These are phyloP conservation scores for Pygocentrus nattereri DNA, from an alignment of 2,797 vertebrate genomes.

Conservation along the genomic window DNA sequence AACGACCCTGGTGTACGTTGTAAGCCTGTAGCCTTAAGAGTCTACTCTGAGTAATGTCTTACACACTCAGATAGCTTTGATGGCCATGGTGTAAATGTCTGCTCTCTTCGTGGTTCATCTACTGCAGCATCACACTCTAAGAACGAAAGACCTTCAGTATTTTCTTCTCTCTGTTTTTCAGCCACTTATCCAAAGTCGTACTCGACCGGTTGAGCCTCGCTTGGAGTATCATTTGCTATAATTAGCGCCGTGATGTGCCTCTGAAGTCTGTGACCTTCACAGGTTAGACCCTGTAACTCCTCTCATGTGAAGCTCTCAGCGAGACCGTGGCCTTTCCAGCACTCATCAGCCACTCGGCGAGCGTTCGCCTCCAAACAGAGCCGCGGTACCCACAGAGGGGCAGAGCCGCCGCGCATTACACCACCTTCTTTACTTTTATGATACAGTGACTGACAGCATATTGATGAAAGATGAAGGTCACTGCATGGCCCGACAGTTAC, in stretches of 20 bases:
- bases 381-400: background rate
- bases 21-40: no score
- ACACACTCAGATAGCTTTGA: no score
- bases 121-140: no score
- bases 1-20: no score
- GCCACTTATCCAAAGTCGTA: no score
- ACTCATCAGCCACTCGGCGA: no score
- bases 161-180: no score
- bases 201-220: background rate
- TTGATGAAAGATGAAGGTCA: background rate
- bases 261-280: conserved; percentile 13
- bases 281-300: background rate
- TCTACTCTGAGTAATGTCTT: no score
- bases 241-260: background rate
- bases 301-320: background rate
- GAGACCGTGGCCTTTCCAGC: background rate
- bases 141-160: no score
- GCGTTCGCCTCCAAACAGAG: no score
- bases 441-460: background rate
- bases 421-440: background rate
- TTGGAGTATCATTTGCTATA: background rate
- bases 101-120: no score
- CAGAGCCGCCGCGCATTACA: background rate
- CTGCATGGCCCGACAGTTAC: background rate
- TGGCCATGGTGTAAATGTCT: no score